Conservation (phyloP, 2,113 vertebrate genomes). For the Myotis brandtii region DNA sequence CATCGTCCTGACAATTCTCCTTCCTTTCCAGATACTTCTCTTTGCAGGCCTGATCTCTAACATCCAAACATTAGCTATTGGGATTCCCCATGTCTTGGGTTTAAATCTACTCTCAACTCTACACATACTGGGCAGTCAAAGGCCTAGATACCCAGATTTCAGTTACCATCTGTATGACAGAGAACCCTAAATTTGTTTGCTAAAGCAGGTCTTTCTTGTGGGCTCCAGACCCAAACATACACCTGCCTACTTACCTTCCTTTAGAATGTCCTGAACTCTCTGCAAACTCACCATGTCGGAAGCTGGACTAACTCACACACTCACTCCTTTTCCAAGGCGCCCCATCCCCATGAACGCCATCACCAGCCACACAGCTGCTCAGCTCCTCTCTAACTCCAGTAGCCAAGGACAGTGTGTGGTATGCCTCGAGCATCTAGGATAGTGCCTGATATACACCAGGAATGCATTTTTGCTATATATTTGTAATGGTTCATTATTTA, state of each 20-base stretch:
- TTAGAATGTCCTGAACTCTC: background rate
- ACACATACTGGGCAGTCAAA: background rate
- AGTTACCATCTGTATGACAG: background rate
- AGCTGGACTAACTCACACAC: background rate
- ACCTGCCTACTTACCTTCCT: background rate
- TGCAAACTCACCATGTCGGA: background rate
- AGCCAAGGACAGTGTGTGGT: background rate
- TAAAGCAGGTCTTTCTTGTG: background rate
- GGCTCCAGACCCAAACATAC: background rate
- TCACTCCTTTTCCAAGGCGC: background rate
- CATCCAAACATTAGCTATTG: background rate
- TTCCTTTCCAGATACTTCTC: background rate
- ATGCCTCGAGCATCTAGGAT: background rate
- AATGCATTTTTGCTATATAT: background rate
- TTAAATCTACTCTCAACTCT: background rate
- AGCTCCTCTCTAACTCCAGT: background rate
- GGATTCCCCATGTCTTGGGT: background rate
- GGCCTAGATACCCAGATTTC: background rate
- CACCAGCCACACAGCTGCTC: background rate
- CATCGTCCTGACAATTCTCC: background rate
- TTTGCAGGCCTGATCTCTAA: background rate
- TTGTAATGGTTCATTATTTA: background rate
- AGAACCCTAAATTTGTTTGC: background rate
- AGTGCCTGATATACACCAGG: background rate
- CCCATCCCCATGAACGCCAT: background rate